Base-by-base conservation (phyloP, 2,888 invertebrate genomes). In the Trachelus iudaicus region DNA sequence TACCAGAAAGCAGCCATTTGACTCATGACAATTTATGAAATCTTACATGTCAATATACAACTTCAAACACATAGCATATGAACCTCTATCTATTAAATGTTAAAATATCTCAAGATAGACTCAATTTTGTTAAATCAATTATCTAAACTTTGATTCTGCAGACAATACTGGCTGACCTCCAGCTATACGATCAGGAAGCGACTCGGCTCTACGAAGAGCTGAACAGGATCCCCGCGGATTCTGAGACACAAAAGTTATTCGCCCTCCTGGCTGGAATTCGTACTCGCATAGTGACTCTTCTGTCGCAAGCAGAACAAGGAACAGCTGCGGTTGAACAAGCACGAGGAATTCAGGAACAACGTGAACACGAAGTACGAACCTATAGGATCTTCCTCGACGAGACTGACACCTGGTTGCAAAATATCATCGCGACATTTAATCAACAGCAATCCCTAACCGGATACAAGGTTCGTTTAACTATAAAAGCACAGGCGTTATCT, bases 261-360 rank as follows among this genome's bases (percentile, higher is more conserved):
- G 92, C 92, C 75, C 94, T 94, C 80, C 91, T 95, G 78, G 91
- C 93, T 33, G 92, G 93, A 75, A 94, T 96, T 86, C 93, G 94
- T 84, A 93, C 94, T 75, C 94, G 95, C 83, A 95, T 96, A 80
- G 92, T 94, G 76, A 93, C 94, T 77, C 92, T 97, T 69, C 89
- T 95, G 77, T 92, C 93, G 1, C 95, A 96, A 87, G 95, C 96
- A 0, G 94, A 95, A 77, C 94, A 95, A 89, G 96, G 96, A 80
- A 93, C 94, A 69, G 90, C 89, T 71, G 91, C 92, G 83, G 89
- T 94, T 77, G 92, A 93, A 85, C 92, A 91, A 79, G 94, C 94
- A 23, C 92, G 93, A 86, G 92, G 92, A 79, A 89, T 90, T 1
- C 93, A 94, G 85, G 92, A 92, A 79, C 92, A 92, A 86, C 92